Conservation (phyloP, 1,140 invertebrate genomes). For the Drosophila bifasciata region DNA sequence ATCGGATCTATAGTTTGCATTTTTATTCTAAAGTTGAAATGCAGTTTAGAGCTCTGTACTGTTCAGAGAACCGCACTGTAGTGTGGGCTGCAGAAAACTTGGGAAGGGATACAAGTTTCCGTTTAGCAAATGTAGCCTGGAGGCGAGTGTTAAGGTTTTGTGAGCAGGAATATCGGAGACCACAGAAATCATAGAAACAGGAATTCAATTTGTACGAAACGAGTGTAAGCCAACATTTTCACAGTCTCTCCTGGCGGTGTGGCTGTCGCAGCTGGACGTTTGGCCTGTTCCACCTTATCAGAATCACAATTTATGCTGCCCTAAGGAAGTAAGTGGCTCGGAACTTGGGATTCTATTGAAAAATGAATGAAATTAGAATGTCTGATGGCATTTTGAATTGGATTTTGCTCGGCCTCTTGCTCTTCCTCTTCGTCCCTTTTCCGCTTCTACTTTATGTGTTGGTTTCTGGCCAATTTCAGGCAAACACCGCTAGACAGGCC, state of each 20-base stretch:
- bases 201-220: conserved; percentile 14
- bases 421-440: conserved; percentile 26
- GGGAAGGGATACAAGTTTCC: too few relatives aligned
- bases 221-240: not conserved
- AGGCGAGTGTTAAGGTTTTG: too few relatives aligned
- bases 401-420: conserved; percentile 48
- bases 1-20: too few relatives aligned
- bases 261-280: conserved; percentile 8
- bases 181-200: not conserved
- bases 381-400: conserved; percentile 81
- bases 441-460: conserved; percentile 32
- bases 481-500: conserved; percentile 77
- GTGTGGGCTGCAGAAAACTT: too few relatives aligned
- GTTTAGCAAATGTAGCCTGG: too few relatives aligned
- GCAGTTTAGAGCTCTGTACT: too few relatives aligned
- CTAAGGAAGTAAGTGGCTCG: conserved; percentile 37
- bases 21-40: too few relatives aligned
- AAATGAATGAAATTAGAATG: conserved; percentile 82
- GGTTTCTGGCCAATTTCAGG: conserved; percentile 71
- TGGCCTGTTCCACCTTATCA: conserved; percentile 55
- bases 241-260: not conserved
- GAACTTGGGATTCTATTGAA: conserved; percentile 74
- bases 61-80: too few relatives aligned
- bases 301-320: conserved; percentile 72
- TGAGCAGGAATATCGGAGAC: not conserved